A percentile compares a stretch with the other conserved stretches of the same genome.
phyloP scores from a whole-genome alignment of 1,140 invertebrate genomes.

The Macrotrachela quadricornifera region DNA sequence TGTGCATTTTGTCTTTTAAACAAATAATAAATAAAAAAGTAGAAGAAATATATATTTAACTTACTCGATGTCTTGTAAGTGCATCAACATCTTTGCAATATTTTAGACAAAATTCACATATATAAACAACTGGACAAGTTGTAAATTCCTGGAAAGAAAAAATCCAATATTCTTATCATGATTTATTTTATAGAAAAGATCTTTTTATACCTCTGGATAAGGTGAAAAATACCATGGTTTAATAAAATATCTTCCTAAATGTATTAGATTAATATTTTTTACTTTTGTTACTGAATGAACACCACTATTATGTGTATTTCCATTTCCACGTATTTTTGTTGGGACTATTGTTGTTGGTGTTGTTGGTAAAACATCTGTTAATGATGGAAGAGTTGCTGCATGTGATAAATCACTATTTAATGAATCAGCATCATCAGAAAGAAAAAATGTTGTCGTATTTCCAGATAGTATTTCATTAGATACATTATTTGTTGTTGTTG shows the following conservation, averaged over 20 bases:
- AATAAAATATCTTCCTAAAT: slow-evolving; percentile 69
- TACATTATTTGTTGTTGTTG: neutral
- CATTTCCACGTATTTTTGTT: too few species aligned
- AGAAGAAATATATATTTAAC: slow-evolving; percentile 48
- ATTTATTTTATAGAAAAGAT: too few species aligned
- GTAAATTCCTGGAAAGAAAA: neutral
- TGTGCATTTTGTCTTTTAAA: slow-evolving; percentile 55
- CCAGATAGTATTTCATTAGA: slow-evolving; percentile 11
- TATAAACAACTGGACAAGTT: slow-evolving; percentile 55
- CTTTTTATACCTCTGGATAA: slow-evolving; percentile 79
- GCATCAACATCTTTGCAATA: slow-evolving; percentile 49
- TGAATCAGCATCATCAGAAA: too few species aligned
- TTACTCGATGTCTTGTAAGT: slow-evolving; percentile 12
- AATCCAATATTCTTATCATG: too few species aligned
- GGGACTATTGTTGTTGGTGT: too few species aligned
- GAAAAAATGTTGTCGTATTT: too few species aligned
- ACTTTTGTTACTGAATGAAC: slow-evolving; percentile 60
- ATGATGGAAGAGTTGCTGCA: too few species aligned
- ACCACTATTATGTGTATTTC: too few species aligned
- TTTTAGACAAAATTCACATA: slow-evolving; percentile 90
- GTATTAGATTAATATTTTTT: slow-evolving; percentile 92
- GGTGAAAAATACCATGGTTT: slow-evolving; percentile 98
- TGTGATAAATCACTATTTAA: too few species aligned
- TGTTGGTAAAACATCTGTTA: too few species aligned
- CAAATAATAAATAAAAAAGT: slow-evolving; percentile 62